These are phyloP conservation scores for Rousettus madagascariensis DNA, from an alignment of 2,797 vertebrate species.

Conservation along the genomic window DNA sequence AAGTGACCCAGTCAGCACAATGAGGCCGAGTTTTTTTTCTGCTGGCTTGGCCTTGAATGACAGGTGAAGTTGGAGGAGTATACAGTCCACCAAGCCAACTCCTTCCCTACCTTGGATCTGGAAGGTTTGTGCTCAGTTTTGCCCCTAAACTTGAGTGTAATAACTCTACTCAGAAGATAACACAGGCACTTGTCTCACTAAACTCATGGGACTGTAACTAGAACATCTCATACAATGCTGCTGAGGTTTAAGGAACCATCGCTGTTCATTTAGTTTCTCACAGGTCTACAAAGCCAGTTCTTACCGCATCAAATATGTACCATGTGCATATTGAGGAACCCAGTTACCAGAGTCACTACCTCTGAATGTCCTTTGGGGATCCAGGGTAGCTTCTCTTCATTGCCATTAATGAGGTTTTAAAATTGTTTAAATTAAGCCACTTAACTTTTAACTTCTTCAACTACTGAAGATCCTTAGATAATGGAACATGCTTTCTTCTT, in stretches of 20 bases:
- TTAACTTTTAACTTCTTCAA: background rate
- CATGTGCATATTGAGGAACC: too few species aligned
- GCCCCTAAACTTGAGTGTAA: background rate
- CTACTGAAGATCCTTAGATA: background rate
- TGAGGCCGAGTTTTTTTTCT: background rate
- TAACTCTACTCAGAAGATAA: background rate
- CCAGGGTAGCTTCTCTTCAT: too few species aligned
- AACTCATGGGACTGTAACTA: fast-evolving
- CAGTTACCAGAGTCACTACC: too few species aligned
- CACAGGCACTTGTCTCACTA: background rate
- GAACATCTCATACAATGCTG: fast-evolving
- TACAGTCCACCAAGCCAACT: background rate
- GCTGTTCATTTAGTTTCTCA: background rate
- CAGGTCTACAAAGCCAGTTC: background rate
- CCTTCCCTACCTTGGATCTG: too few species aligned
- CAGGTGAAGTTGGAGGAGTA: background rate
- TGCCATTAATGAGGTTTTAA: background rate
- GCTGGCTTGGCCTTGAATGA: background rate
- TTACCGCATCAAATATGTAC: background rate
- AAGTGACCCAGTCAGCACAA: background rate
- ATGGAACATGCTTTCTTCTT: background rate
- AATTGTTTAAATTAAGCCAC: background rate
- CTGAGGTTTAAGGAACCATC: background rate
- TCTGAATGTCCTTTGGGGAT: too few species aligned
- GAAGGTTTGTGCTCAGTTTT: background rate